Evolutionary conservation across 2,797 vertebrate genomes (phyloP).

Genomic region (Cynopterus sphinx): DNA sequence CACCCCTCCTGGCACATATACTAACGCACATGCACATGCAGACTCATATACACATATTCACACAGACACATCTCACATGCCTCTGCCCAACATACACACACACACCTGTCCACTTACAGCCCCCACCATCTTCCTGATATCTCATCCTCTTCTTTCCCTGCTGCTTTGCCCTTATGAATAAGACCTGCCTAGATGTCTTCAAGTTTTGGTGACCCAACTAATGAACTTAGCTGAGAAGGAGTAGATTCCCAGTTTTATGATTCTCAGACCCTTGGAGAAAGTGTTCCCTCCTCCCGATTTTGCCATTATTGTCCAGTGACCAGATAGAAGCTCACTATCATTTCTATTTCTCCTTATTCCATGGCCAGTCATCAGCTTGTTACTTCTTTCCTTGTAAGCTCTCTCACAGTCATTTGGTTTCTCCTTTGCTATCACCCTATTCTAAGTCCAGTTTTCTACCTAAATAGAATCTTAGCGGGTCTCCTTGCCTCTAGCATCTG

Average conservation of each 20-base stretch:
- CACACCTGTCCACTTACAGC: neutral
- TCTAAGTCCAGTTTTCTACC: neutral
- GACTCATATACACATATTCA: neutral
- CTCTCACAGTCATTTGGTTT: neutral
- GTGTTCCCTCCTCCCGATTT: no score
- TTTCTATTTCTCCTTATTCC: neutral
- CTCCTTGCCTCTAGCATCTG: neutral
- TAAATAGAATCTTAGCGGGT: neutral
- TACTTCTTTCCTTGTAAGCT: neutral
- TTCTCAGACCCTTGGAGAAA: neutral
- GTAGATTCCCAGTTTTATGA: neutral
- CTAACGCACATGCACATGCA: neutral
- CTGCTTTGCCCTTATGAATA: neutral
- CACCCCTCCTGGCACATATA: no score
- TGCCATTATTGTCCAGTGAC: neutral
- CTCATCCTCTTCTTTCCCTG: neutral
- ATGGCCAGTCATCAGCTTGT: neutral
- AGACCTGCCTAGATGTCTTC: neutral
- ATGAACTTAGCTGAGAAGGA: neutral
- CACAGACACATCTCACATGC: no score
- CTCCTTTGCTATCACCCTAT: neutral
- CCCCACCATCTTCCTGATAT: neutral
- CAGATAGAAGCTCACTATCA: neutral
- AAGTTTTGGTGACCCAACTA: neutral
- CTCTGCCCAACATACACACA: no score